Conservation (phyloP, 2,113 vertebrate genomes). For the Gnathonemus echidnorhynchus region DNA sequence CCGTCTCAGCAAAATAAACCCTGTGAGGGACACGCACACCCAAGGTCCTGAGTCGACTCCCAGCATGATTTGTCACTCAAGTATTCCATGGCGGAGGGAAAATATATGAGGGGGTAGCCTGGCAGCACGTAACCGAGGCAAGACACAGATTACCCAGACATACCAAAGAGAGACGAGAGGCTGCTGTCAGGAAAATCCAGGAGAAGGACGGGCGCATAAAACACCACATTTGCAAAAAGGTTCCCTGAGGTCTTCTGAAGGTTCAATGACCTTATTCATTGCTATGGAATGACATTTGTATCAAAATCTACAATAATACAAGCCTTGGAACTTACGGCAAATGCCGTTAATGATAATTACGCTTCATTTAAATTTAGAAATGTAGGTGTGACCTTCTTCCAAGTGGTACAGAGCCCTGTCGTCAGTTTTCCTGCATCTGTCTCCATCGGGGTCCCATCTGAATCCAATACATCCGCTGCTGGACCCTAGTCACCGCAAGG, state of each 20-base stretch:
- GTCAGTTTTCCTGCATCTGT: not conserved
- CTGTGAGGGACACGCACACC: not conserved
- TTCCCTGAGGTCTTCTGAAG: not conserved
- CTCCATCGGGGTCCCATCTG: slow-evolving; percentile 10
- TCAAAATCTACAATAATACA: not conserved
- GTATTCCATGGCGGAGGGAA: not conserved
- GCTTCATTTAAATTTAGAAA: slow-evolving; percentile 35
- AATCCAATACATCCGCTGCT: slow-evolving; percentile 23
- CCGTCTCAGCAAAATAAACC: not conserved
- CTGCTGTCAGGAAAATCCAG: slow-evolving; percentile 8
- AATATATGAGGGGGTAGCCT: not conserved
- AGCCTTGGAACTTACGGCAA: slow-evolving; percentile 19
- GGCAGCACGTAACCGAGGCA: slow-evolving; percentile 5
- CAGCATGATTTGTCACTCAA: not conserved
- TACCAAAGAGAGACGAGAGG: slow-evolving; percentile 45
- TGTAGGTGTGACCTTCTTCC: slow-evolving; percentile 13
- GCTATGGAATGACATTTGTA: not conserved
- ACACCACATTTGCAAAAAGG: not conserved
- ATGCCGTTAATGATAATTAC: slow-evolving; percentile 26
- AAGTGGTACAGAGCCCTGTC: not conserved
- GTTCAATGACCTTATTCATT: not conserved
- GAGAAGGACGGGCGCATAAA: not conserved
- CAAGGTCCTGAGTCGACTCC: not conserved
- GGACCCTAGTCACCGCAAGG: not conserved
- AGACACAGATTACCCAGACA: slow-evolving; percentile 50